Evolutionary conservation across 2,797 vertebrate genomes (phyloP), one percentile per base, ranked within the genome.

Genomic region (Oreortyx pictus): DNA sequence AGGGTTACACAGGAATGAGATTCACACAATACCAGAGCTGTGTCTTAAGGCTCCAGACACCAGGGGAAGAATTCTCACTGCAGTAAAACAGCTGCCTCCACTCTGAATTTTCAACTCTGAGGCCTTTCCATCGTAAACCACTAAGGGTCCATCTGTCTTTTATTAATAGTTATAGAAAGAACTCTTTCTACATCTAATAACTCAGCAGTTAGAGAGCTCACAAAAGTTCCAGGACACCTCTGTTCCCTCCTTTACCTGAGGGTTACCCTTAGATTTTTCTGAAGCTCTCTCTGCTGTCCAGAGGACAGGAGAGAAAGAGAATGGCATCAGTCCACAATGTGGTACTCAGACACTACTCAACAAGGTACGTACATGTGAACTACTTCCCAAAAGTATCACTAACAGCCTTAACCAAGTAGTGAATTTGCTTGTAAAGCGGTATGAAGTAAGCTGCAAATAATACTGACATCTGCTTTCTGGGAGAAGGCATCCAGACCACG

Each of bases 271-370:
- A 59, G 2, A 24, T 77, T 50, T 47, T 57, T 19, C 9, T 64
- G 57, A 86, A 91, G 33, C 6, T 46, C 35, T 60, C 54, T 52
- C 43, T 15, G 3, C 44, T 50, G 44, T 33, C 43, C 75, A 39
- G 22, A 70, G 44, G 27, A 50, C 19, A 56, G 43, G 8, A 11
- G 8, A 10, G 23, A 41, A 70, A 70, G 44, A 43, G 46, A 82
- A 62, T 1, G 1, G 29, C 49, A 7, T 2, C 7, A 77, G 12
- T 46, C 37, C 54, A 0, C 14, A 41, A 50, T 31, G 33, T 9
- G 35, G 25, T 3, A 44, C 5, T 25, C 44, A 50, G 0, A 0
- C 33, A 33, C 33, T 59, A 46, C 29, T 68, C 52, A 0, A 0
- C 17, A 37, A 57, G 50, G 73, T 15, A 39, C 29, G 18, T 18